Base-by-base conservation (phyloP, 2,797 vertebrate species). In the Sebastolobus alascanus region DNA sequence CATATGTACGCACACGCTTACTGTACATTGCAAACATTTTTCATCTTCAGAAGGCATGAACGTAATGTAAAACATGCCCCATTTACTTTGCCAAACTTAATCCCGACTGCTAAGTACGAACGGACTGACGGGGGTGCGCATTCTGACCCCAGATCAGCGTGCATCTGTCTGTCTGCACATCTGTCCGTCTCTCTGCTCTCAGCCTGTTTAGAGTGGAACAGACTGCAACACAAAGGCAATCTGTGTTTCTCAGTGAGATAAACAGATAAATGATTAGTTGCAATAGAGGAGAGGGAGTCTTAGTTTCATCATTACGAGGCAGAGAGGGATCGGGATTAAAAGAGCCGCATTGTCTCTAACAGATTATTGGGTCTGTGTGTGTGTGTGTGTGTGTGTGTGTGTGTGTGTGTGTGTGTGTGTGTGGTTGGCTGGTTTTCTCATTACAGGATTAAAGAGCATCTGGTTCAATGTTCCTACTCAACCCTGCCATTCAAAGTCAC, bases 361-460 rank as follows among this genome's bases (percentile, higher is more conserved):
- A 90, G 91, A 91, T 93, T 92, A 92, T 85, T 90, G 71, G 22
- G 54, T 77, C 14, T 68, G 29, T 71, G 55, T 8, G 55, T 40
- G 75, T 80, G 82, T 80, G 80, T 69, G 67, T 70, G 76, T 64
- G 75, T 68, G 74, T 66, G 67, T 70, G 76, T 64, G 75, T 68
- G 74, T 66, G 29, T 56, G 40, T 56, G 72, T 66, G 55, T 68
- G 25, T 72, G 69, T 67, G 43, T 20, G 27, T 22, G 58, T 68
- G 31, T 27, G 4, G 85, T 85, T 94, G 92, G 84, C 92, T 93
- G 94, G 75, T 94, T 95, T 93, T 95, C 90, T 94, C 85, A 89
- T 94, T 95, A 94, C 90, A 90, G 86, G 93, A 95, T 95, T 95
- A 95, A 91, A 90, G 88, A 95, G 94, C 94, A 94, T 94, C 94